Evolutionary conservation across 23 tunicate species (phyloP).

Genomic region (Ascidia mentula): DNA sequence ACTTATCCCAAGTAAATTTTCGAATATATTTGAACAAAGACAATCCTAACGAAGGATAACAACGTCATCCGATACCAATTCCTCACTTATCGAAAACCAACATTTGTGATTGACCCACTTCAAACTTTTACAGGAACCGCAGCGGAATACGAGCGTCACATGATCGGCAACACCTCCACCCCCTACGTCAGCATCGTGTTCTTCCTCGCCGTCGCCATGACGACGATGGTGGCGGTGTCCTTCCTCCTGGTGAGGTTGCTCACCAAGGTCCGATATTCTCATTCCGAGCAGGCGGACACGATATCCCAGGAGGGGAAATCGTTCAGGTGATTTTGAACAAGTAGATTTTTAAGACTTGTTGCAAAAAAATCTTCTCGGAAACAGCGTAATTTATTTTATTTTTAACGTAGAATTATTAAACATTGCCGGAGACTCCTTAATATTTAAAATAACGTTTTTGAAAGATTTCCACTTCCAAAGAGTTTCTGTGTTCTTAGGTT

Average conservation of each 20-base stretch:
- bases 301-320: conserved; percentile 13
- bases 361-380: too few relatives aligned
- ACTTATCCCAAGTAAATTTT: too few relatives aligned
- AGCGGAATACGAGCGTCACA: not conserved
- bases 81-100: too few relatives aligned
- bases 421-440: too few relatives aligned
- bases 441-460: too few relatives aligned
- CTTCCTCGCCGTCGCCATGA: not conserved
- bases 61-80: too few relatives aligned
- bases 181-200: conserved; percentile 21
- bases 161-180: conserved; percentile 4
- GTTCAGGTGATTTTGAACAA: conserved; percentile 24
- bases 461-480: too few relatives aligned
- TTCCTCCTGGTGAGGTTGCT: not conserved
- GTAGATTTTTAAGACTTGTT: too few relatives aligned
- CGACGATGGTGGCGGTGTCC: not conserved
- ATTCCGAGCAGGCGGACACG: conserved; percentile 19
- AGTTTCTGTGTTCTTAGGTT: conserved; percentile 18
- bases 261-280: not conserved
- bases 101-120: too few relatives aligned
- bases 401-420: too few relatives aligned
- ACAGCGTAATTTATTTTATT: not conserved
- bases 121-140: not conserved
- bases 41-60: too few relatives aligned
- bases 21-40: too few relatives aligned